phyloP scores from a whole-genome alignment of 2,113 vertebrate genomes.

The Gymnobelideus leadbeateri region DNA sequence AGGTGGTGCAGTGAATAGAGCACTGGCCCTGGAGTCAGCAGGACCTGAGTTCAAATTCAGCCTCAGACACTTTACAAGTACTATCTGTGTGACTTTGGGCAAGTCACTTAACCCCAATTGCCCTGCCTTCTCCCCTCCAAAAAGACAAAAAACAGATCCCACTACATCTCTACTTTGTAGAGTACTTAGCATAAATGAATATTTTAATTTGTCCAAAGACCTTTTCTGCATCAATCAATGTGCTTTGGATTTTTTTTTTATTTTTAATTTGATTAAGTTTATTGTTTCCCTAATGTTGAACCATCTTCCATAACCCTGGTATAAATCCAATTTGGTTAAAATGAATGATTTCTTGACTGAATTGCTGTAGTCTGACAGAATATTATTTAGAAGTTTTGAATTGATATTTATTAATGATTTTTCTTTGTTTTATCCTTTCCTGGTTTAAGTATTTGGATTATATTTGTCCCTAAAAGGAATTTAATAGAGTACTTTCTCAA shows the following conservation, averaged over 20 bases:
- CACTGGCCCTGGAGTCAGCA: too few relatives aligned
- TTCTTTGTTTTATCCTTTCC: background rate
- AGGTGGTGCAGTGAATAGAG: too few relatives aligned
- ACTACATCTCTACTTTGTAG: background rate
- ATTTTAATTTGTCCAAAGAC: background rate
- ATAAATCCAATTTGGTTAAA: background rate
- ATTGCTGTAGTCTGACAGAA: background rate
- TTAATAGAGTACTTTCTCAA: background rate
- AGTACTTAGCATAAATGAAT: background rate
- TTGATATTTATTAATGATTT: background rate
- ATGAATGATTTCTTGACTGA: background rate
- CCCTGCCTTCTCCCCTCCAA: too few relatives aligned
- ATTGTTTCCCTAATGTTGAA: background rate
- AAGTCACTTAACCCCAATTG: too few relatives aligned
- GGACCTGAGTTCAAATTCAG: too few relatives aligned
- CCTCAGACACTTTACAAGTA: too few relatives aligned
- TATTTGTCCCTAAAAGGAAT: background rate
- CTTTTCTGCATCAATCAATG: background rate
- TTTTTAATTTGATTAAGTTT: background rate
- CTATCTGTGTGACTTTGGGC: too few relatives aligned
- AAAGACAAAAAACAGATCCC: background rate
- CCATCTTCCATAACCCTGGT: background rate
- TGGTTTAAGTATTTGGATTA: background rate
- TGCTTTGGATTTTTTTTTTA: background rate
- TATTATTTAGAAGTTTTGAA: background rate